phyloP scores from a whole-genome alignment of 1,140 invertebrate species.

The Anoplolepis gracilipes region DNA sequence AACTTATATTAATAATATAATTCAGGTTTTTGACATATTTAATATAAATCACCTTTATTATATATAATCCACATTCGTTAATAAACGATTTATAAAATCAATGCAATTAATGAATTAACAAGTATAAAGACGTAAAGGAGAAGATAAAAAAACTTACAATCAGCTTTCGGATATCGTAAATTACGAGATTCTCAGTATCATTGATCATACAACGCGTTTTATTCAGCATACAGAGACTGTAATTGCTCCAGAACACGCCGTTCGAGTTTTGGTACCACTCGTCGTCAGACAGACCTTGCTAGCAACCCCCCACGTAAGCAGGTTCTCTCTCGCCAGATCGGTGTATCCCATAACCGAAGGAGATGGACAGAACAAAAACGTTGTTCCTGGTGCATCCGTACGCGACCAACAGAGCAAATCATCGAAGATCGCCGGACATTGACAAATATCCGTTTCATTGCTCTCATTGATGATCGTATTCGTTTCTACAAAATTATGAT shows the following conservation, averaged over 20 bases:
- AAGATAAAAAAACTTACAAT: constrained; percentile 44
- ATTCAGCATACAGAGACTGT: constrained; percentile 76
- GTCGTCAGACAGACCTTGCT: constrained; percentile 77
- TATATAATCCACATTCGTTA: neutral
- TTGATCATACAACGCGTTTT: constrained; percentile 46
- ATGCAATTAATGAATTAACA: no score
- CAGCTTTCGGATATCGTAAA: constrained; percentile 26
- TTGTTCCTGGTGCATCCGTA: constrained; percentile 69
- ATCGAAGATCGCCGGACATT: constrained; percentile 81
- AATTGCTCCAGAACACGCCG: constrained; percentile 79
- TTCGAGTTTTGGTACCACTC: constrained; percentile 76
- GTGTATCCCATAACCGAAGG: constrained; percentile 64
- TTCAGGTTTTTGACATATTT: no score
- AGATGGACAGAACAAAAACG: constrained; percentile 77
- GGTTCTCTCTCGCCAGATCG: neutral
- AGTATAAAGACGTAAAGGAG: neutral
- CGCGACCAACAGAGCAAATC: constrained; percentile 82
- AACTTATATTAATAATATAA: no score
- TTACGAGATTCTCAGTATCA: constrained; percentile 51
- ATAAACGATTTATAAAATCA: neutral
- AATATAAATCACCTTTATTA: no score
- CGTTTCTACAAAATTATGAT: neutral
- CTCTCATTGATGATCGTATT: no score
- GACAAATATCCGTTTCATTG: neutral
- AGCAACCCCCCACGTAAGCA: constrained; percentile 37